Conservation (phyloP, 2,113 vertebrate genomes). For the Alectura lathami region DNA sequence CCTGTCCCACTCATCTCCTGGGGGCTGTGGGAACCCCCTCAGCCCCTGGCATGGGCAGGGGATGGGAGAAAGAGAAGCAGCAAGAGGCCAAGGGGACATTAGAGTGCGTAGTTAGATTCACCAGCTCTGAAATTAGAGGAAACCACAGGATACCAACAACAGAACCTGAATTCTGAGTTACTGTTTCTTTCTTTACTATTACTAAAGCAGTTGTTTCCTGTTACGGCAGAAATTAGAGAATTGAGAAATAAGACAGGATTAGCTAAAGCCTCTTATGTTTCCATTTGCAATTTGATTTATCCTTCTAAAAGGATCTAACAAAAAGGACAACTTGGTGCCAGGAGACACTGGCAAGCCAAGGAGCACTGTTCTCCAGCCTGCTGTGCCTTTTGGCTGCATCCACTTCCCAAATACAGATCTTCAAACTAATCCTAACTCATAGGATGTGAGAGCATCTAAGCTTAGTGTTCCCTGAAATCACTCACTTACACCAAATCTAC, state of each 20-base stretch:
- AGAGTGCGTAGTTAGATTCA: background rate
- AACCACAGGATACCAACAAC: background rate
- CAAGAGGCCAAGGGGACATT: background rate
- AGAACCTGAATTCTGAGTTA: background rate
- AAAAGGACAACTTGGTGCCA: background rate
- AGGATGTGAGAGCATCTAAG: background rate
- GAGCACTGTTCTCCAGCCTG: background rate
- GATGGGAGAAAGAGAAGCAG: background rate
- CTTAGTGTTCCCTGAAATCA: background rate
- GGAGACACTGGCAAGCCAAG: background rate
- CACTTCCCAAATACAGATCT: background rate
- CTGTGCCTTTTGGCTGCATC: background rate
- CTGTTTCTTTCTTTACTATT: background rate
- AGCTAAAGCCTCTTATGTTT: background rate
- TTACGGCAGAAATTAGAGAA: background rate
- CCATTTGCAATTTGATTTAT: background rate
- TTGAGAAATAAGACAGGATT: background rate
- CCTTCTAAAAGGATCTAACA: background rate
- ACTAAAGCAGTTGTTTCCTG: background rate
- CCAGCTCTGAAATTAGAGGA: background rate
- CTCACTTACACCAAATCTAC: background rate
- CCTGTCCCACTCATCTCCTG: rapidly evolving
- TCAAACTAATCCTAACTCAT: background rate
- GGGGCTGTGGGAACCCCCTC: rapidly evolving
- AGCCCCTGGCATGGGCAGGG: background rate